Evolutionary conservation across 1,140 invertebrate species (phyloP), one percentile per base, ranked within the genome.

Genomic region (Drosophila willistoni): DNA sequence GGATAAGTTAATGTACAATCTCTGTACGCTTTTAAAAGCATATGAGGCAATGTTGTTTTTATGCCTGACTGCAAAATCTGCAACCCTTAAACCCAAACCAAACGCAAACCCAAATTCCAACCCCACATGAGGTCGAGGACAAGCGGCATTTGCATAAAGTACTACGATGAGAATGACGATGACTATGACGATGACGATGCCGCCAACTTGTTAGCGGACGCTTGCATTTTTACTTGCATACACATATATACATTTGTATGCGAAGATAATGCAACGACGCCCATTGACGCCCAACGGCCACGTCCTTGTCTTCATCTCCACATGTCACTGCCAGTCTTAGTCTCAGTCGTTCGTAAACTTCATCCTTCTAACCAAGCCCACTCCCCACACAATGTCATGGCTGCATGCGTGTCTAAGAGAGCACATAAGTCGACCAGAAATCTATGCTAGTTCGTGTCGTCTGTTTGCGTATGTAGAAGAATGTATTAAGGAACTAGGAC

Each of bases 21-120:
- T 87, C 84, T 89, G 84, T 87, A 89, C 84, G 59, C 51, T 84
- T 72, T 87, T 74, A 83, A 89, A 84, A 89, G 83, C 82, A 87
- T 89, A 81, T 75, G 73, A 84, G 70, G 51, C 77, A 66, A 80
- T 89, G 84, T 87, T 84, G 66, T 87, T 73, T 78, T 87, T 89
- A 89, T 77, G 84, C 77, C 73, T 89, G 68, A 87, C 44, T 51
- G 64, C 77, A 78, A 56, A 29, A 76, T 39, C 51, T 55, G 7
- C 57, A 34, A 25, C 29, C 47, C 69, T 39, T 13, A 39, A 12
- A 29, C 4, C 33, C 1, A 22, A 14, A 7, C 29, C 9, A 25
- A 3, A 34, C 57, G 36, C 34, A 14, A 39, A 41, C 22, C 60
- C n/a, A 36, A 42, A 70, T 73, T 55, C 57, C 55, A 68, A 70